Percentiles rank a stretch among this genome's conserved stretches.
Evolutionary conservation across 2,888 invertebrate genomes (phyloP).

Genomic region (Sclerodermus sp.): DNA sequence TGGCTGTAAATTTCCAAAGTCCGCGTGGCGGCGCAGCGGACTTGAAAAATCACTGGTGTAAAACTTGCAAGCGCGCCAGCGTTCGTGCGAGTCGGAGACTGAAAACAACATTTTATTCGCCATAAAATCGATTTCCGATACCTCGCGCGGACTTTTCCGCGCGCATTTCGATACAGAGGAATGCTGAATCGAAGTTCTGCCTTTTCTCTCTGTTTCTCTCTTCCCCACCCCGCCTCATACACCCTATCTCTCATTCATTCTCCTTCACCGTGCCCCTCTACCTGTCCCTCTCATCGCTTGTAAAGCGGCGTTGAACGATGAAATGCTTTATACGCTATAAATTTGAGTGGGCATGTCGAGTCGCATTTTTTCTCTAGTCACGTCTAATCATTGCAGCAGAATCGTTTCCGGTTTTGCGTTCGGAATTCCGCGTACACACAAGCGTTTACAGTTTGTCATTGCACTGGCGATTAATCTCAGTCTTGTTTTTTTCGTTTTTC

Average conservation of each 20-base stretch:
- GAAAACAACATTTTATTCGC: conserved; percentile 20
- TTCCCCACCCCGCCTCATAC: too few species aligned
- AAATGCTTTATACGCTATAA: conserved; percentile 18
- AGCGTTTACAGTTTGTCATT: too few species aligned
- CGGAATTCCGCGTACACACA: too few species aligned
- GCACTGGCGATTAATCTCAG: too few species aligned
- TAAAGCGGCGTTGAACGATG: conserved; percentile 8
- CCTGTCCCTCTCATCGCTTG: neutral
- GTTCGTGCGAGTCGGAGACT: neutral
- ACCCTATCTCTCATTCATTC: too few species aligned
- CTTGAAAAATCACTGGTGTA: conserved; percentile 16
- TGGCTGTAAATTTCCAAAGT: conserved; percentile 13
- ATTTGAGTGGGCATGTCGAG: conserved; percentile 9
- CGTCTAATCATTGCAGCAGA: too few species aligned
- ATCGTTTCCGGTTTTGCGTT: too few species aligned
- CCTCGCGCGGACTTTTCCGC: conserved; percentile 5
- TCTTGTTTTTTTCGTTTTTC: too few species aligned
- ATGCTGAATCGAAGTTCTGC: conserved; percentile 7
- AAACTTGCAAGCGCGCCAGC: conserved; percentile 1
- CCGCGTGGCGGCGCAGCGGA: neutral
- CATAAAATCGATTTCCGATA: conserved; percentile 20
- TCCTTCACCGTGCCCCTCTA: too few species aligned
- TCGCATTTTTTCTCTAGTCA: too few species aligned
- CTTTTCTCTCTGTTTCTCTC: too few species aligned
- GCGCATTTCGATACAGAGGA: conserved; percentile 5